Evolutionary conservation across 2,888 invertebrate species (phyloP), one percentile per base, ranked within the genome.

Genomic region (Drosophila recens): DNA sequence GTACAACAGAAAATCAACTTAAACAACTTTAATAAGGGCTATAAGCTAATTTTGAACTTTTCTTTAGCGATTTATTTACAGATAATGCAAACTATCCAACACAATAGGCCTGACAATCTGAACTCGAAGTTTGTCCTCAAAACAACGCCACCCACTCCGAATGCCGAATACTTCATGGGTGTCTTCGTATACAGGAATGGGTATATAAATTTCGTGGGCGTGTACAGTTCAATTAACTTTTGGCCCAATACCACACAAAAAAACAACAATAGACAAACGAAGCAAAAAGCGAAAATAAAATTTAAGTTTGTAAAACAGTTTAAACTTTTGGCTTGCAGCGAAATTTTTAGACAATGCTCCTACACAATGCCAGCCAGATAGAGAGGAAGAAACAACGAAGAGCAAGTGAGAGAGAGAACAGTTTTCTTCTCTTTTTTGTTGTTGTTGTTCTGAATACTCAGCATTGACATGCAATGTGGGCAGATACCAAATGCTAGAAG

Each of bases 401-500:
- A 23, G 33, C 23, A 43, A 58, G n/a, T 15, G 53, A 23, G 34
- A 27, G 9, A 36, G 45, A 34, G 56, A 9, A 42, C 58, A 34
- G 33, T 57, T 34, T 58, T 42, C 36, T 42, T 27, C 27, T 5
- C 27, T 27, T 6, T 27, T 27, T 27, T 27, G 1, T 38, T 58
- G 10, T 59, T 51, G 52, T 30, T 57, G 67, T 67, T 45, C 57
- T 56, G 79, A 54, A 79, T 72, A 82, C 74, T 87, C 73, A 67
- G 40, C 80, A 87, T 85, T 85, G 82, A 88, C 84, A 85, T 85
- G 84, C 84, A 61, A 87, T 73, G 82, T 67, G 65, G 82, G 59
- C 67, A 75, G 45, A 52, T 43, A 57, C 34, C 49, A 40, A 57
- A 46, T 36, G 52, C 46, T 30, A 34, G 61, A 54, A 33, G 23